Conservation (phyloP, 2,888 invertebrate genomes). For the Ophion costatus region DNA sequence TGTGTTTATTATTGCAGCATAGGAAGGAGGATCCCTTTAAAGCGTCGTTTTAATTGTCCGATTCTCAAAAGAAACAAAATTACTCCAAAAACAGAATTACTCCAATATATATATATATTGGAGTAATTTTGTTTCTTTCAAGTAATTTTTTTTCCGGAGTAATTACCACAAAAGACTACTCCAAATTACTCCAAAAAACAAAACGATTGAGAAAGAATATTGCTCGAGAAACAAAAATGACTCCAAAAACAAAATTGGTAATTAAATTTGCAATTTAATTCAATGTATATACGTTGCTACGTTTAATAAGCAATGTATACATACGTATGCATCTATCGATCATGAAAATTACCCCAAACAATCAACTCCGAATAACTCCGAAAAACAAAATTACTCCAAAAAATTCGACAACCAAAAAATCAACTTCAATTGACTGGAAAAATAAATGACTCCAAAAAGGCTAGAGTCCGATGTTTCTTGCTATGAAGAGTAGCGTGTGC, state of each 20-base stretch:
- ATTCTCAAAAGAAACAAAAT: constrained; percentile 1
- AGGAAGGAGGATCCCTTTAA: constrained; percentile 46
- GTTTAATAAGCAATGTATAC: too few species aligned
- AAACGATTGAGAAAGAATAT: too few species aligned
- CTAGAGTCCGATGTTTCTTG: not conserved
- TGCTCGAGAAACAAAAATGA: too few species aligned
- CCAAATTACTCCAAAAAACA: too few species aligned
- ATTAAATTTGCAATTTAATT: too few species aligned
- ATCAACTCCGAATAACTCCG: not conserved
- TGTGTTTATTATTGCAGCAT: constrained; percentile 33
- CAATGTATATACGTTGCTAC: too few species aligned
- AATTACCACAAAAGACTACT: too few species aligned
- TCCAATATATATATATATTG: not conserved
- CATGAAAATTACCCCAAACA: not conserved
- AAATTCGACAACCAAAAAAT: not conserved
- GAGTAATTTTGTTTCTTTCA: too few species aligned
- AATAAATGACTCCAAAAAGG: not conserved
- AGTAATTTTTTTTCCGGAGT: too few species aligned
- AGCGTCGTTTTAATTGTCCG: constrained; percentile 40
- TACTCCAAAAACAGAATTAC: not conserved
- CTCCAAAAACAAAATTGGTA: too few species aligned
- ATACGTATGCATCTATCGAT: not conserved
- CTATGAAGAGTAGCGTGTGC: not conserved
- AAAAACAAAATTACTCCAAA: not conserved
- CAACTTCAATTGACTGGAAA: not conserved